A percentile compares a stretch with the other conserved stretches of the same genome.
These are phyloP conservation scores for Strongylocentrotus purpuratus DNA, from an alignment of 35 echinoderm and acorn worm genomes.

Conservation along the genomic window DNA sequence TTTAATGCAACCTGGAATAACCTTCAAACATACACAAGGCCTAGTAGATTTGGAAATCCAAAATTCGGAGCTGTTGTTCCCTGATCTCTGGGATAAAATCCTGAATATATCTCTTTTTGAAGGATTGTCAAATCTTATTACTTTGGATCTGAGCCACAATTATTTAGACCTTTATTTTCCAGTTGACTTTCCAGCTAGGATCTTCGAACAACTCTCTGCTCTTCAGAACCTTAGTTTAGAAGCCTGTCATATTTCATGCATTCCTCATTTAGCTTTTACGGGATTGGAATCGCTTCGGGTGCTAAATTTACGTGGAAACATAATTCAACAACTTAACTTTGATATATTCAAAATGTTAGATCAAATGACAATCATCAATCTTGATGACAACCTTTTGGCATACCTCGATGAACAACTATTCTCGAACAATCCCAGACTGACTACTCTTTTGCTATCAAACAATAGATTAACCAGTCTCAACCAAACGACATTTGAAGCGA, in stretches of 20 bases:
- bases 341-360: neutral
- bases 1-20: neutral
- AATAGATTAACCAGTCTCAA: too few species aligned
- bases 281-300: neutral
- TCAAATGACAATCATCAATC: neutral
- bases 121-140: neutral
- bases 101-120: neutral
- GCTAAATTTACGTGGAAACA: neutral
- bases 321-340: neutral
- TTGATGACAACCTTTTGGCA: neutral
- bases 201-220: neutral
- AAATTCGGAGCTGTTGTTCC: too few species aligned
- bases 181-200: neutral
- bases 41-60: neutral
- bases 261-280: neutral
- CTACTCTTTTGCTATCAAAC: too few species aligned
- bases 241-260: neutral
- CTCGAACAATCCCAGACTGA: too few species aligned
- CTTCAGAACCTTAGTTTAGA: neutral
- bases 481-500: too few species aligned
- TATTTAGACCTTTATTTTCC: neutral
- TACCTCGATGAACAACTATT: too few species aligned
- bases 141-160: neutral
- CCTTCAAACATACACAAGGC: neutral
- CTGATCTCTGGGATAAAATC: neutral